Evolutionary conservation across 2,888 invertebrate species (phyloP), one percentile per base, ranked within the genome.

Genomic region (Globia sparganii): DNA sequence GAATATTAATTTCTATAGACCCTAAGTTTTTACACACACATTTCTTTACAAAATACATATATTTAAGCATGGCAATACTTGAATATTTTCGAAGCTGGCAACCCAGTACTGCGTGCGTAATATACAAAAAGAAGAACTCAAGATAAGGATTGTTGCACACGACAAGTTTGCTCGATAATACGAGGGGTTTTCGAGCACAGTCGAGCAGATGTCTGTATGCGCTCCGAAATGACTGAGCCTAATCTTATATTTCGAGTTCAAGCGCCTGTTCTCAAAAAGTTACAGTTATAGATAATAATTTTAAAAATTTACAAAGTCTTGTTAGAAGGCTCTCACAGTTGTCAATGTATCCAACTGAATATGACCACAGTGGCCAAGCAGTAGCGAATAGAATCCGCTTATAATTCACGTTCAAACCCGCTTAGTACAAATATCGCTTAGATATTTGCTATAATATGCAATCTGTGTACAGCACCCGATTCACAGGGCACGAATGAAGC

Each of bases 11-110:
- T 71, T 73, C 64, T 83, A 86, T 85, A 87, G 77, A 80, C 61
- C 76, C 75, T 80, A 78, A 82, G 71, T 78, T 82, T 81, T 81
- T 70, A 83, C 68, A 85, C 86, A 84, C 83, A 73, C 73, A 86
- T 75, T 81, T 66, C 73, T 85, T 85, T 72, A 82, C 74, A 85
- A 70, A 73, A 67, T 76, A 85, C 77, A 82, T 67, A 83, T 85
- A 79, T 72, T 80, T 82, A 84, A 84, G 88, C 83, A 82, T 88
- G 87, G 87, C 87, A 88, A 88, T 87, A 79, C 76, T 81, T 72
- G 83, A 86, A 87, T 92, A 91, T 91, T 91, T 90, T 90, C 90
- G 90, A 92, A 91, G 91, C 91, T 91, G 92, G 86, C 91, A 84
- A 85, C 84, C 87, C 81, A 88, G 86, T 87, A 85, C 85, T 87